These are phyloP conservation scores for Gymnogyps californianus DNA, from an alignment of 2,113 vertebrate species.

Conservation along the genomic window DNA sequence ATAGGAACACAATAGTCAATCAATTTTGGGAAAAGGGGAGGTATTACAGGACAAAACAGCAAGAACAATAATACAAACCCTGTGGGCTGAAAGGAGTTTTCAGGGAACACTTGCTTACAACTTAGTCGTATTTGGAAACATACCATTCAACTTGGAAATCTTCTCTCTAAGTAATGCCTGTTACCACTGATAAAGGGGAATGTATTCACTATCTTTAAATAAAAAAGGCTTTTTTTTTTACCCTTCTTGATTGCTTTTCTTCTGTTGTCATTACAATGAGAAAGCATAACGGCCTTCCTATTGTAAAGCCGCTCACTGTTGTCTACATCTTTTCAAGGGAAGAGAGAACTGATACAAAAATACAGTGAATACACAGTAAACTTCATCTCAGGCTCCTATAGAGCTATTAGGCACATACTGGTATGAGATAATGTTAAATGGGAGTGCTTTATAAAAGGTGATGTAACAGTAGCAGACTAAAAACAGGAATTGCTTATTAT, in stretches of 20 bases:
- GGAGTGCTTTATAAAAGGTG: neutral
- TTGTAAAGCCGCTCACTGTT: neutral
- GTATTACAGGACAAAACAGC: neutral
- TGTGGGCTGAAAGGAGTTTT: neutral
- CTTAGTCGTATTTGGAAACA: neutral
- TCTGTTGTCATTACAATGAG: neutral
- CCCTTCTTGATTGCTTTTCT: neutral
- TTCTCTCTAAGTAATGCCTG: neutral
- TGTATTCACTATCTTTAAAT: neutral
- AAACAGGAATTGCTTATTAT: neutral
- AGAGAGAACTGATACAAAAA: neutral
- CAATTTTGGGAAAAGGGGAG: neutral
- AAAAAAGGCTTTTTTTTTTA: neutral
- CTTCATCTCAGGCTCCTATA: neutral
- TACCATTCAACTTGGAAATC: neutral
- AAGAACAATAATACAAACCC: neutral
- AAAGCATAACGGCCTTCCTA: neutral
- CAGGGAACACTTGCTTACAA: neutral
- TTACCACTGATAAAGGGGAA: neutral
- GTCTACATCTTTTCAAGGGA: neutral
- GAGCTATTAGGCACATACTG: neutral
- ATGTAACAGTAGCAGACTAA: neutral
- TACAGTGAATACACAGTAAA: neutral
- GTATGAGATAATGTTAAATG: neutral
- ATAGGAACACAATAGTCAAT: neutral